Conservation (phyloP, 2,797 vertebrate genomes). For the Spinibarbus caldwelli region DNA sequence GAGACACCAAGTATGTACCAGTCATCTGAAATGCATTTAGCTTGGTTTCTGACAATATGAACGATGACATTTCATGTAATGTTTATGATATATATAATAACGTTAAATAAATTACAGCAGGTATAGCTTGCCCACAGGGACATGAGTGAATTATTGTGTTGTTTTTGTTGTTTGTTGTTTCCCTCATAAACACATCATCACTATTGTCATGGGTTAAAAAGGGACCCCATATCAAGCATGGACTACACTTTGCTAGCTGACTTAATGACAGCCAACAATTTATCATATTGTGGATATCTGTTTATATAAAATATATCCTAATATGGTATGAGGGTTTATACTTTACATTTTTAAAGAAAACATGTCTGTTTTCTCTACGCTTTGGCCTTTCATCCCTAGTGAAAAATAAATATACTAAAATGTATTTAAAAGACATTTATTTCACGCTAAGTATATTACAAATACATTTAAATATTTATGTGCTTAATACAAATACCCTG, state of each 20-base stretch:
- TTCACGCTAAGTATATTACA: too few species aligned
- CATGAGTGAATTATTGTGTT: not conserved
- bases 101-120: not conserved
- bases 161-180: not conserved
- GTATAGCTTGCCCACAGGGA: not conserved
- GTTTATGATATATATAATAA: not conserved
- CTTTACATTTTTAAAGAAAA: not conserved
- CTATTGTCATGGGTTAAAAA: not conserved
- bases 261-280: not conserved
- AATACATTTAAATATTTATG: too few species aligned
- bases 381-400: not conserved
- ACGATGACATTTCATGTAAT: not conserved
- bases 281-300: not conserved
- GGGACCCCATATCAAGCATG: not conserved
- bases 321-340: not conserved
- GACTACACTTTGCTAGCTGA: not conserved
- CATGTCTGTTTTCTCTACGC: not conserved
- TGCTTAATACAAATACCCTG: too few species aligned
- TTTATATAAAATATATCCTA: not conserved
- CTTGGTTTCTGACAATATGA: not conserved
- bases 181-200: not conserved
- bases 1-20: not conserved
- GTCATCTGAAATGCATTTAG: too few species aligned
- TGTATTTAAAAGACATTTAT: too few species aligned
- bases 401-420: too few species aligned